Conservation (phyloP, 2,113 vertebrate genomes). For the Gallinago media region DNA sequence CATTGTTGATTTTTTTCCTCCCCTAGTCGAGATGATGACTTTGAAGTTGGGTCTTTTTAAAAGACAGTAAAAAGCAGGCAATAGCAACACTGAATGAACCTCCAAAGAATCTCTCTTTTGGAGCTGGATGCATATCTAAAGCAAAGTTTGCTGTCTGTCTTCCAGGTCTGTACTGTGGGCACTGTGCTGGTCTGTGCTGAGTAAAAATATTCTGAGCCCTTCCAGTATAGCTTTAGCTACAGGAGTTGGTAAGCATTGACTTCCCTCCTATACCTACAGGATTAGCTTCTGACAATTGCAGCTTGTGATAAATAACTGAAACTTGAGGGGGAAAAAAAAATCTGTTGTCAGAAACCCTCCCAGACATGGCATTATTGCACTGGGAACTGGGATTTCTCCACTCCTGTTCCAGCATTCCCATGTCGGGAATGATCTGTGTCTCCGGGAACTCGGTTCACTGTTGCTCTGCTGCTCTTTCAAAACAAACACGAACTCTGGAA, state of each 20-base stretch:
- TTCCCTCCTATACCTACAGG: neutral
- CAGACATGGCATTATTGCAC: neutral
- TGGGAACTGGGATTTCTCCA: neutral
- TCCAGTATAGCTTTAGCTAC: neutral
- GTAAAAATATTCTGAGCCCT: neutral
- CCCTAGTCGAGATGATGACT: neutral
- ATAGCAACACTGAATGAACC: neutral
- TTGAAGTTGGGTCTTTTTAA: neutral
- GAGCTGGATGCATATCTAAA: neutral
- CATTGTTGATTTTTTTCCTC: neutral
- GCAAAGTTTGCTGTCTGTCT: neutral
- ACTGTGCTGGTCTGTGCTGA: neutral
- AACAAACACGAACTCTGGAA: neutral
- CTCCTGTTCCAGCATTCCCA: neutral
- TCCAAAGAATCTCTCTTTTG: neutral
- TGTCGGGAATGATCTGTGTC: neutral
- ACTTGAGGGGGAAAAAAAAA: neutral
- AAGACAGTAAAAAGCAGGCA: neutral
- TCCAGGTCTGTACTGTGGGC: neutral
- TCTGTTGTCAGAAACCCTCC: neutral
- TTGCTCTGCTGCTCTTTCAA: neutral
- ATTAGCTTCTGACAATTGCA: neutral
- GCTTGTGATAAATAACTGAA: neutral
- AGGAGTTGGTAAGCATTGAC: neutral
- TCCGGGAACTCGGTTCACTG: neutral